Evolutionary conservation across 2,797 vertebrate genomes (phyloP).

Genomic region (Sebastes itinus): DNA sequence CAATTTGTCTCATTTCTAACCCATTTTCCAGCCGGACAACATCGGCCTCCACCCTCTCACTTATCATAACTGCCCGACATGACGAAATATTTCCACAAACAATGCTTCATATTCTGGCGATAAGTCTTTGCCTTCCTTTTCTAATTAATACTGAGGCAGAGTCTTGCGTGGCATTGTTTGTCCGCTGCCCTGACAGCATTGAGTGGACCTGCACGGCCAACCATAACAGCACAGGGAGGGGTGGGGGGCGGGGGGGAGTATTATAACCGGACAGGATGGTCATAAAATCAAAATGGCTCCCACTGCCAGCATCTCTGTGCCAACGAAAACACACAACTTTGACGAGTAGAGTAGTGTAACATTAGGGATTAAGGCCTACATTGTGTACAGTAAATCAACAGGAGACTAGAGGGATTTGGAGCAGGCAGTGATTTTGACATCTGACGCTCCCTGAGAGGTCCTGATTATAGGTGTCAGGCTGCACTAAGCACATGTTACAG

Average conservation of each 20-base stretch:
- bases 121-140: slow-evolving; percentile 61
- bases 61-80: slow-evolving; percentile 15
- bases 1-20: neutral
- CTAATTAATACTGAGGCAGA: slow-evolving; percentile 49
- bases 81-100: slow-evolving; percentile 31
- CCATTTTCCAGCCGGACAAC: slow-evolving; percentile 15
- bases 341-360: slow-evolving; percentile 34
- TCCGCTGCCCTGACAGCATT: slow-evolving; percentile 21
- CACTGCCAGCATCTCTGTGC: slow-evolving; percentile 64
- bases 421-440: slow-evolving; percentile 64
- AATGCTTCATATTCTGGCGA: slow-evolving; percentile 30
- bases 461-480: slow-evolving; percentile 73
- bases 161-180: slow-evolving; percentile 60
- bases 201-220: slow-evolving; percentile 62
- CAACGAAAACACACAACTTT: slow-evolving; percentile 68
- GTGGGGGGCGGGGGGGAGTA: slow-evolving; percentile 2
- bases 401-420: slow-evolving; percentile 72
- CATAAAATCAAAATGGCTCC: slow-evolving; percentile 75
- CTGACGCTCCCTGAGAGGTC: slow-evolving; percentile 52
- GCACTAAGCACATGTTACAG: slow-evolving; percentile 69
- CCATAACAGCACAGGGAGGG: slow-evolving; percentile 56
- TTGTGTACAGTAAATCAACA: slow-evolving; percentile 62
- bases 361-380: slow-evolving; percentile 44
- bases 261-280: slow-evolving; percentile 70
- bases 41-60: slow-evolving; percentile 22